Evolutionary conservation across 1,140 invertebrate species (phyloP), one percentile per base, ranked within the genome.

Genomic region (Leptonema lineaticorne): DNA sequence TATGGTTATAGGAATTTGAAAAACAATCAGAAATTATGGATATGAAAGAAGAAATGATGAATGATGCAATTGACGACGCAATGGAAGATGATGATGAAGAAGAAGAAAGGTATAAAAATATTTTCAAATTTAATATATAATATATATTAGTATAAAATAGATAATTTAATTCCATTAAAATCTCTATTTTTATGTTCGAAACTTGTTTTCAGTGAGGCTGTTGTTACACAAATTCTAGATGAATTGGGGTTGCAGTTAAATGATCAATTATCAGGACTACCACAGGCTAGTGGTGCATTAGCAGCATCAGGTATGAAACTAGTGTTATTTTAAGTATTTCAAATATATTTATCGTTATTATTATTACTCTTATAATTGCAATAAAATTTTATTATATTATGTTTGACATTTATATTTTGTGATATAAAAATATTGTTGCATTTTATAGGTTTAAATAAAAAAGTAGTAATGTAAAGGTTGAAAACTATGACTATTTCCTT

Each of bases 21-120:
- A 98, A 98, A 76, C 97, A 99, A 77, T 96, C 95, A 0, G 97
- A 99, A 83, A 98, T 99, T 67, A 99, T 99, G 97, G 97, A 99
- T 78, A 99, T 99, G 97, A 99, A 99, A 78, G 97, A 99, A 82
- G 98, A 99, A 83, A 97, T 99, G 87, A 99, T 99, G 90, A 97
- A 96, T 81, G 98, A 99, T 82, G 97, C 95, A 6, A 99, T 99
- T 75, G 98, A 99, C 81, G 97, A 99, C 84, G 97, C 97, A 1
- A 96, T 99, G 90, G 97, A 95, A 72, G 97, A 95, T 74, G 97
- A 97, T 78, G 96, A 90, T 37, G 97, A 99, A 78, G 97, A 99
- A 81, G 96, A 98, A 78, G 97, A 99, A 85, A 97, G 89, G 92
- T 95, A 82, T 78, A 41, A 69, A 45, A 22, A 67, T 59, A 37